Conservation (phyloP, 2,113 vertebrate species). For the Cheilinus undulatus region DNA sequence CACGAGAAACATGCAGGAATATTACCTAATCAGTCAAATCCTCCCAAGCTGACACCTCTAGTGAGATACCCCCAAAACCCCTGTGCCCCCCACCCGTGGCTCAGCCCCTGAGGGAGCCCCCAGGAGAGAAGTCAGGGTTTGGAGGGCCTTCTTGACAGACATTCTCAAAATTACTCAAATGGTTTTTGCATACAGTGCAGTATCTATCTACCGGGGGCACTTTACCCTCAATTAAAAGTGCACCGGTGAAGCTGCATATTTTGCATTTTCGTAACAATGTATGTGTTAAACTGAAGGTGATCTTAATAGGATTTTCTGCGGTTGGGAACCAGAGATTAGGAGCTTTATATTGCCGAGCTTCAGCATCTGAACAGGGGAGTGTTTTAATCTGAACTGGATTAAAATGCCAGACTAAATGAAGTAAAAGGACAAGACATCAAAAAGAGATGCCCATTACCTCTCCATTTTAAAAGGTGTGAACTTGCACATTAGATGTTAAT, state of each 20-base stretch:
- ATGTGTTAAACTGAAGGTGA: slow-evolving; percentile 85
- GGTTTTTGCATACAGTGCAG: slow-evolving; percentile 80
- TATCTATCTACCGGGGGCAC: slow-evolving; percentile 68
- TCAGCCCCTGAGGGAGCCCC: slow-evolving; percentile 81
- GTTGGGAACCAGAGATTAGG: slow-evolving; percentile 86
- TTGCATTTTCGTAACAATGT: slow-evolving; percentile 85
- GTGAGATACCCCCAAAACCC: slow-evolving; percentile 73
- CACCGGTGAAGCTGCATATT: slow-evolving; percentile 80
- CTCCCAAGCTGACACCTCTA: slow-evolving; percentile 82
- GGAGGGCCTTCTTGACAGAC: slow-evolving; percentile 80
- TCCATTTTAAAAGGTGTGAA: slow-evolving; percentile 64
- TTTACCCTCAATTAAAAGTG: slow-evolving; percentile 85
- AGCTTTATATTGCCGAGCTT: slow-evolving; percentile 79
- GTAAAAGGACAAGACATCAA: slow-evolving; percentile 76
- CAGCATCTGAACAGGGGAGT: slow-evolving; percentile 74
- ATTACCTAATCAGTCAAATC: slow-evolving; percentile 89
- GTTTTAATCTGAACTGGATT: slow-evolving; percentile 84
- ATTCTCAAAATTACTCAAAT: slow-evolving; percentile 76
- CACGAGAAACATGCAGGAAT: slow-evolving; percentile 83
- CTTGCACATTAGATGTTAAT: slow-evolving; percentile 61
- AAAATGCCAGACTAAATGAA: slow-evolving; percentile 61
- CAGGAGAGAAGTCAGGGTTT: slow-evolving; percentile 75
- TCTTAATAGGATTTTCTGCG: slow-evolving; percentile 87
- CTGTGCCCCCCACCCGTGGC: slow-evolving; percentile 67
- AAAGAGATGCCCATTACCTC: slow-evolving; percentile 63